Evolutionary conservation across 2,797 vertebrate species (phyloP).

Genomic region (Periophthalmus magnuspinnatus): DNA sequence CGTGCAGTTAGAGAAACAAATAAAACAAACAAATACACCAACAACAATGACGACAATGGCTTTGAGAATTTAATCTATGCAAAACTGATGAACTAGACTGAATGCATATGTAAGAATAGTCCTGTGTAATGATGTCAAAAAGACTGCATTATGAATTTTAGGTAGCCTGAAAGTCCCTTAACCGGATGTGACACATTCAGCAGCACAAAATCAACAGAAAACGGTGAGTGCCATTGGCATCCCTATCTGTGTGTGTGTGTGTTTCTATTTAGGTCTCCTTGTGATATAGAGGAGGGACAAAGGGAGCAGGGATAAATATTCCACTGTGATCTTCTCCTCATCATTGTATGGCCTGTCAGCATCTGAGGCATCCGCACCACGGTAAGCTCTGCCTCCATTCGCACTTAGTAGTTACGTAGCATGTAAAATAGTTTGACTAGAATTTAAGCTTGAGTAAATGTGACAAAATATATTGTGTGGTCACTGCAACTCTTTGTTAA

Average conservation of each 20-base stretch:
- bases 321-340: conserved; percentile 40
- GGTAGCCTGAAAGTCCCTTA: conserved; percentile 5
- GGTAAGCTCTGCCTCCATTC: conserved; percentile 59
- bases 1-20: conserved; percentile 20
- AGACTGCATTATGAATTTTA: conserved; percentile 1
- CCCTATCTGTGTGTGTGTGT: conserved; percentile 42
- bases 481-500: background rate
- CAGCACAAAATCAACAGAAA: conserved; percentile 14
- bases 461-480: background rate
- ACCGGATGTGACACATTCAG: background rate
- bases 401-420: background rate
- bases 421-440: background rate
- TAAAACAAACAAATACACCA: background rate
- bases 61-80: background rate
- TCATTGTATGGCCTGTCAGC: conserved; percentile 37
- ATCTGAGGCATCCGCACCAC: conserved; percentile 42
- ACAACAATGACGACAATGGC: background rate
- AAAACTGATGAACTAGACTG: background rate
- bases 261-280: conserved; percentile 67
- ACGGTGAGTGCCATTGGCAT: conserved; percentile 36
- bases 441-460: background rate
- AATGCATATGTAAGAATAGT: background rate
- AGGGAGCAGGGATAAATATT: conserved; percentile 64
- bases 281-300: conserved; percentile 63
- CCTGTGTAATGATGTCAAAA: too few species aligned